These are phyloP conservation scores for Sebastes baramenuke DNA, from an alignment of 2,797 vertebrate genomes.

Conservation along the genomic window DNA sequence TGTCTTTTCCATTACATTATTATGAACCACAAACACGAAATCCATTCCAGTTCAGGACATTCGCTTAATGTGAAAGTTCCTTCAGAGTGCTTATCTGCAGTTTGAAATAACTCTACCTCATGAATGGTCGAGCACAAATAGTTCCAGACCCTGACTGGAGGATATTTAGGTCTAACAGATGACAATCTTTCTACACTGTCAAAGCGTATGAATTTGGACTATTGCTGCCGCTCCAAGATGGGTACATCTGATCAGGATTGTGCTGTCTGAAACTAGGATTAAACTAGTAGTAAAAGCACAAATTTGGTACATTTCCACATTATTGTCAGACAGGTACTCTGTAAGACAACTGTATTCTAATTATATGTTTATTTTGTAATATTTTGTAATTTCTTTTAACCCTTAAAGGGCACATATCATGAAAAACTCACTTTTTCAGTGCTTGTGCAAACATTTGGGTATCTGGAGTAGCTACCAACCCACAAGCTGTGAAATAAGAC, in stretches of 20 bases:
- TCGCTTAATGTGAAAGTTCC: not conserved
- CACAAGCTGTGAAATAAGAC: no score
- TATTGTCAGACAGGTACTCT: not conserved
- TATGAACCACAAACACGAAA: not conserved
- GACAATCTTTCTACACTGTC: not conserved
- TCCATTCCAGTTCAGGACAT: not conserved
- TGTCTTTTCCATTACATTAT: not conserved
- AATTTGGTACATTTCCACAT: not conserved
- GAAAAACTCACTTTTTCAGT: no score
- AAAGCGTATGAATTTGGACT: not conserved
- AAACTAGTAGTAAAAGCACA: not conserved
- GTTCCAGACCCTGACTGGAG: not conserved
- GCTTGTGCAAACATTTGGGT: no score
- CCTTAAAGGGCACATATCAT: no score
- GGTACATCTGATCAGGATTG: not conserved
- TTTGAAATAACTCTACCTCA: conserved; percentile 2
- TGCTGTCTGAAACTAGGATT: not conserved
- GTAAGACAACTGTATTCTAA: not conserved
- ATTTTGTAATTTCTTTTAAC: not conserved
- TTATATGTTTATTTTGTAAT: not conserved
- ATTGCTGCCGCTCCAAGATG: no score
- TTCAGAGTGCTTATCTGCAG: not conserved
- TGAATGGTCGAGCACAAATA: not conserved
- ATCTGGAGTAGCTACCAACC: no score
- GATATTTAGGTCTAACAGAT: not conserved